Base-by-base conservation (phyloP, 2,888 invertebrate species). In the Diadromus collaris region DNA sequence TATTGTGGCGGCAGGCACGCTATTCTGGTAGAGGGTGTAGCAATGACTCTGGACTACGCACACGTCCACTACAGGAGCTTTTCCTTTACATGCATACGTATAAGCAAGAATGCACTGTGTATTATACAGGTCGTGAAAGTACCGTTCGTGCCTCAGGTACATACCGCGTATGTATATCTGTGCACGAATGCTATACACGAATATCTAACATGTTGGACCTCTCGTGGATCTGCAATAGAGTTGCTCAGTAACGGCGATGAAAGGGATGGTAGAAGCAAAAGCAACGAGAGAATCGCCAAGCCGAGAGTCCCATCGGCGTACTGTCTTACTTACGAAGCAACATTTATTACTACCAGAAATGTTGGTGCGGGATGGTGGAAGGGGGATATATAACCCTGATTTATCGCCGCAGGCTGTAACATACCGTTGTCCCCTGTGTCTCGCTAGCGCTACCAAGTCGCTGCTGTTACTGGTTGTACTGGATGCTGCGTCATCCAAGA, bases 301-400 rank as follows among this genome's bases (percentile, higher is more conserved):
- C 48, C 44, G 51, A 38, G 65, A 29, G 60, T 65, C 68, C 77
- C 72, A 64, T 78, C 63, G 70, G 74, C 67, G 56, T 70, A 70
- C 74, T 67, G 74, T 74, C 78, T 78, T 78, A 78, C 73, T 78
- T 78, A 61, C 70, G 65, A 74, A 74, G 74, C 73, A 69, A 70
- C 74, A 78, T 78, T 78, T 78, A 74, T 74, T 65, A 54, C 64
- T 34, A 27, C 44, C 1, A 69, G 41, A 51, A 65, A 64, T 41
- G 64, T 68, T 56, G 65, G 70, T 64, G 24, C n/a, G 51, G 68
- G 64, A 51, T 19, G 13, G 9, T 27, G 24, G 51, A 10, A 27
- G 51, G 34, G 56, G 44, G 44, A 44, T 48, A 41, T 67, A 54
- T 46, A 78, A 74, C 65, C 78, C 69, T 78, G 78, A 78, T 78